Base-by-base conservation (phyloP, 2,113 vertebrate species). In the Rhinogobius similis region DNA sequence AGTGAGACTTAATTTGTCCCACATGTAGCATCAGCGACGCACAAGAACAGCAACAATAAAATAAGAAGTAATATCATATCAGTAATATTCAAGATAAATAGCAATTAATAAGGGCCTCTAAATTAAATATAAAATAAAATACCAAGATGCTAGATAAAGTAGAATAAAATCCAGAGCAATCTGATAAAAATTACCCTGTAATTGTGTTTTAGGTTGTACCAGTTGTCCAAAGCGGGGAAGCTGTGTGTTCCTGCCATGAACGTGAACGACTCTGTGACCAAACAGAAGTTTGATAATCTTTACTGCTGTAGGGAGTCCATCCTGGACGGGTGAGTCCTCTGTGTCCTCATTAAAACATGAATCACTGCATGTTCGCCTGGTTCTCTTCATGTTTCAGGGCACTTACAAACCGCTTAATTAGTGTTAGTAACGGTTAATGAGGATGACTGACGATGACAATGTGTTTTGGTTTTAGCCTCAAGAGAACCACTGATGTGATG, bases 401-500 rank as follows among this genome's bases (percentile, higher is more conserved):
- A 46, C 8, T 66, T 68, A 32, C 66, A 1, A 65, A 38, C 56
- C 12, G 64, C 9, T 6, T 66, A 56, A 55, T 43, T 39, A 61
- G 39, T 56, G n/a, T 12, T 44, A 26, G 11, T 56, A 9, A 38
- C 6, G 29, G 64, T 77, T 63, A 5, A 50, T 44, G 8, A 50
- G 39, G 27, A 27, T 10, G 23, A 21, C 7, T 1, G 26, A 46
- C 11, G 9, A 36, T 36, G 16, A 68, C 77, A 5, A 38, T 18
- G 41, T 24, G 81, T 62, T 77, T 11, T 18, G 2, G 68, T 52
- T 21, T 44, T 32, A 98, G 97, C 65, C 89, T 99, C 52, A 99
- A 98, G 89, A 96, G 97, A 75, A 99, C 97, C 29, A 99, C 97
- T 1, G 97, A 99, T 73, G 97, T 99, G 92, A 99, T 99, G 97